phyloP scores from a whole-genome alignment of 2,888 invertebrate genomes.

The Agriopis aurantiaria region DNA sequence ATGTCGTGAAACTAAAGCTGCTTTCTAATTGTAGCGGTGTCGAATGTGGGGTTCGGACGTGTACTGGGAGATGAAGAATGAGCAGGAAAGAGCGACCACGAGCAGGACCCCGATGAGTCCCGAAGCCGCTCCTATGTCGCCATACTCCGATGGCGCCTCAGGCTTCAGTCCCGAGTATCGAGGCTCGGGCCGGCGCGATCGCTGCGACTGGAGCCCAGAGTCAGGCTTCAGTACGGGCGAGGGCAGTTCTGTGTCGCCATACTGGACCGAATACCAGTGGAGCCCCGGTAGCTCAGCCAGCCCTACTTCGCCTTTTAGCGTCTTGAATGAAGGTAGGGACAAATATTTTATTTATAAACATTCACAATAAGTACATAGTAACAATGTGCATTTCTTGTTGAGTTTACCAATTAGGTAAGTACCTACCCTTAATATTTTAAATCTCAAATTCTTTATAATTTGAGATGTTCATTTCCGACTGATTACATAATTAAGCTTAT shows the following conservation, averaged over 20 bases:
- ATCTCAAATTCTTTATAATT: too few species aligned
- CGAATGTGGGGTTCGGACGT: constrained; percentile 76
- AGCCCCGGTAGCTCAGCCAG: constrained; percentile 84
- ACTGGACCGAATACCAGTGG: constrained; percentile 82
- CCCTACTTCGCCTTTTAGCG: constrained; percentile 80
- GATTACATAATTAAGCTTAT: too few species aligned
- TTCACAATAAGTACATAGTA: too few species aligned
- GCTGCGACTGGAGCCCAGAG: constrained; percentile 80
- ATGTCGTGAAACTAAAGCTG: constrained; percentile 17
- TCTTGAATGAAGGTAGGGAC: constrained; percentile 66
- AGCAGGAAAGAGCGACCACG: constrained; percentile 61
- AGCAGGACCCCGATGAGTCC: constrained; percentile 68
- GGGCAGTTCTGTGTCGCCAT: constrained; percentile 67
- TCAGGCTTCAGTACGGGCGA: constrained; percentile 74
- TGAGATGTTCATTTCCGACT: too few species aligned
- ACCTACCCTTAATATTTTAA: too few species aligned
- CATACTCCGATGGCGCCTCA: constrained; percentile 73
- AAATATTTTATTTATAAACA: not conserved
- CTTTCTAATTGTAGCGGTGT: constrained; percentile 60
- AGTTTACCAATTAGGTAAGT: too few species aligned
- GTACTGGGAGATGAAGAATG: constrained; percentile 80
- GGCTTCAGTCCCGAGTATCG: constrained; percentile 75
- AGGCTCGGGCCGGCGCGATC: constrained; percentile 59
- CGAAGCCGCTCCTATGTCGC: constrained; percentile 67
- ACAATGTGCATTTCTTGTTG: too few species aligned